These are phyloP conservation scores for Tinamus major DNA, from an alignment of 2,797 vertebrate species.

Conservation along the genomic window DNA sequence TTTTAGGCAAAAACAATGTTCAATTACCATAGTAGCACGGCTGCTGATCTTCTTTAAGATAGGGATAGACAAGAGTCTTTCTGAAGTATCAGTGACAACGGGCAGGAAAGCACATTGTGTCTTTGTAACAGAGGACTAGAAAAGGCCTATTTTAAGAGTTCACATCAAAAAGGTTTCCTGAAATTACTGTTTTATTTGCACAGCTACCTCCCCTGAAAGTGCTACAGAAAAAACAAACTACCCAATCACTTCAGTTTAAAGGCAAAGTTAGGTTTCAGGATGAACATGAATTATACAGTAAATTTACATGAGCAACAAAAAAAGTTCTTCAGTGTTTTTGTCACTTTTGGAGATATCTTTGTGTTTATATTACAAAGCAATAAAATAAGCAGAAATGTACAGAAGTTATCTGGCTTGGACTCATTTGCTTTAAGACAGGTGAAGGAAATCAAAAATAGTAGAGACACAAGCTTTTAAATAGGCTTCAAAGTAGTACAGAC, in stretches of 20 bases:
- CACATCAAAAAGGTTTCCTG: neutral
- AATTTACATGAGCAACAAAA: fast-evolving
- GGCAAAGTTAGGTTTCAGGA: neutral
- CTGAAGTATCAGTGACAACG: neutral
- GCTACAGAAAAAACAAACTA: neutral
- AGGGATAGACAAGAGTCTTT: neutral
- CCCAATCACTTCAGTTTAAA: neutral
- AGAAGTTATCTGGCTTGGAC: neutral
- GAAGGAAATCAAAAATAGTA: neutral
- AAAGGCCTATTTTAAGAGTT: neutral
- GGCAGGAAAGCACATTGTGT: neutral
- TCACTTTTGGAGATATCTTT: neutral
- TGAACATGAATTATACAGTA: neutral
- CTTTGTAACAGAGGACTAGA: neutral
- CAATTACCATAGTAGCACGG: neutral
- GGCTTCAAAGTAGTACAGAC: too few species aligned
- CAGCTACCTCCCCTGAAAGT: neutral
- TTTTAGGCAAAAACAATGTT: constrained; percentile 6
- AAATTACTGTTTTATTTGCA: neutral
- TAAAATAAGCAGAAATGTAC: neutral
- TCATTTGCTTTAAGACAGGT: neutral
- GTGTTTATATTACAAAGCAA: neutral
- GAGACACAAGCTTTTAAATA: too few species aligned
- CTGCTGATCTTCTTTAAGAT: neutral
- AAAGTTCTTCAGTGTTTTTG: neutral